These are phyloP conservation scores for Dolichopus griseipennis DNA, from an alignment of 2,888 invertebrate species.

Conservation along the genomic window DNA sequence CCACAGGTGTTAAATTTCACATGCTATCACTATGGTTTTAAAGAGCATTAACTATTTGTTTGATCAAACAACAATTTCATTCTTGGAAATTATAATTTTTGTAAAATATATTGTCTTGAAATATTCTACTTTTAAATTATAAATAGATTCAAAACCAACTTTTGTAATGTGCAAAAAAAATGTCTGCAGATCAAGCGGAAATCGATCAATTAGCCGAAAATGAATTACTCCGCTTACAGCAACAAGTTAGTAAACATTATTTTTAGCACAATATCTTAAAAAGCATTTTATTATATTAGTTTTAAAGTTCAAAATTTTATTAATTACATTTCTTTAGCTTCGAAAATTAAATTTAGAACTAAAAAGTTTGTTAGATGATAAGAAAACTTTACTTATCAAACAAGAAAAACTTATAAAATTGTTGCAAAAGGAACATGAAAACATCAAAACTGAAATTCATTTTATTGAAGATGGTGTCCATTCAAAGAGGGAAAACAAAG, in stretches of 20 bases:
- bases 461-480: slow-evolving; percentile 37
- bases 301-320: neutral
- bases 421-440: slow-evolving; percentile 37
- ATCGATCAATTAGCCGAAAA: slow-evolving; percentile 70
- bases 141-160: too few relatives aligned
- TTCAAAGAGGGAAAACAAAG: slow-evolving; percentile 27
- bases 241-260: slow-evolving; percentile 49
- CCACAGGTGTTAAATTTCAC: too few relatives aligned
- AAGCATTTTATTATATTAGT: too few relatives aligned
- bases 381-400: slow-evolving; percentile 36
- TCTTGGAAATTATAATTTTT: too few relatives aligned
- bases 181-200: slow-evolving; percentile 53
- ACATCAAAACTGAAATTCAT: slow-evolving; percentile 33
- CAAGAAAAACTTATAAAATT: slow-evolving; percentile 38
- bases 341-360: slow-evolving; percentile 32
- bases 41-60: too few relatives aligned
- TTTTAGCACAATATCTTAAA: neutral
- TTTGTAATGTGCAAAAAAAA: neutral
- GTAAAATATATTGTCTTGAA: too few relatives aligned
- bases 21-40: too few relatives aligned
- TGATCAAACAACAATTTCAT: too few relatives aligned
- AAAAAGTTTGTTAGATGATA: slow-evolving; percentile 34
- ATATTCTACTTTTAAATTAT: too few relatives aligned
- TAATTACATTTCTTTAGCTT: neutral
- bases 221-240: slow-evolving; percentile 63